phyloP scores from a whole-genome alignment of 2,113 vertebrate species.

The Okapia johnstoni region DNA sequence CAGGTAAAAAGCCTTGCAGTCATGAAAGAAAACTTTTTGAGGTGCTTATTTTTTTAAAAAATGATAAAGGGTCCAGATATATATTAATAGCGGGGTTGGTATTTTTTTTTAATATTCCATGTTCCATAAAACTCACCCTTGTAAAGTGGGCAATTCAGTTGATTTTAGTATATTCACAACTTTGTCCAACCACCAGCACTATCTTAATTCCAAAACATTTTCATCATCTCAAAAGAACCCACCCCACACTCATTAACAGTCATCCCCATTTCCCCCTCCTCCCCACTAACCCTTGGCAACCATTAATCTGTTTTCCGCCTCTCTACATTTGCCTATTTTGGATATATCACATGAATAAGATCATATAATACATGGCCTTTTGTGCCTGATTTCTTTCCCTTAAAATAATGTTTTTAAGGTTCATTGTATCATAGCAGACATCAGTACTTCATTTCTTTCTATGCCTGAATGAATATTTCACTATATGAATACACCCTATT shows the following conservation, averaged over 20 bases:
- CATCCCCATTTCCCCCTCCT: not conserved
- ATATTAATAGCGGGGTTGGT: not conserved
- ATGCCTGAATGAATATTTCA: not conserved
- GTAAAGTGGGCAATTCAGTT: not conserved
- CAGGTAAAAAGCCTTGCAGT: slow-evolving; percentile 19
- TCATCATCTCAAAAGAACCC: not conserved
- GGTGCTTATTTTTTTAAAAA: not conserved
- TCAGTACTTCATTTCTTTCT: not conserved
- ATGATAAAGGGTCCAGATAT: not conserved
- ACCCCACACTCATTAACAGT: not conserved
- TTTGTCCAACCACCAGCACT: not conserved
- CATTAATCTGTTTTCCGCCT: not conserved
- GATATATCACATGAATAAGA: not conserved
- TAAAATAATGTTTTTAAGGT: not conserved
- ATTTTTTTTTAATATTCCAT: not conserved
- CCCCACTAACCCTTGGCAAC: not conserved
- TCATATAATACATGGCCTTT: not conserved
- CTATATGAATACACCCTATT: not conserved
- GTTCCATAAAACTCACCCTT: not conserved
- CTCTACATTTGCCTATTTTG: not conserved
- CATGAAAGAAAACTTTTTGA: slow-evolving; percentile 51
- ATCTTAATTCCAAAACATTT: not conserved
- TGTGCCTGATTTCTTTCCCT: not conserved
- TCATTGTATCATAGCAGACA: not conserved
- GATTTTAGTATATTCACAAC: not conserved